Base-by-base conservation (phyloP, 2,113 vertebrate species). In the Vicugna pacos region DNA sequence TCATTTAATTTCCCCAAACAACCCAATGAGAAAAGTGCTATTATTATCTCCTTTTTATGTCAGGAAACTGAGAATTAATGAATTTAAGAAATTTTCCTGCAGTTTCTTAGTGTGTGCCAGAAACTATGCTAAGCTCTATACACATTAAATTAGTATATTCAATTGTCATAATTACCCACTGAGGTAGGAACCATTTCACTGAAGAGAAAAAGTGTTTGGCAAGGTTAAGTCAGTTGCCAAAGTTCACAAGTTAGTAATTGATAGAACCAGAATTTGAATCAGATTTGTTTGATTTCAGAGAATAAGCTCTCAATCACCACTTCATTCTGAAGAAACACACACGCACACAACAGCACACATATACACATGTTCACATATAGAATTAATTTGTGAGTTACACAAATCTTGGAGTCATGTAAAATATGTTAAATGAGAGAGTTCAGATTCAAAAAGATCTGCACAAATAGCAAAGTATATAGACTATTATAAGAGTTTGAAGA, bases 181-280 rank as follows among this genome's bases (percentile, higher is more conserved):
- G 28, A 94, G 35, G 9, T 82, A 65, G 30, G 28, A 67, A 82
- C 52, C 4, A 69, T 79, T 90, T 92, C 65, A 46, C 16, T 19
- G 2, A 80, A 87, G 46, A 65, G 32, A 86, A 96, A 85, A 54
- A 70, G 15, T 69, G 79, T 64, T 80, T 95, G 35, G 15, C 52
- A 84, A 89, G 10, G 19, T 48, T 96, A 88, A 52, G 19, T 83
- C 58, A 95, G 64, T 75, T 70, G 10, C 28, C 84, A 72, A 92
- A 38, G 9, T 13, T 56, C 46, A 90, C 26, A 89, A 86, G 26
- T 10, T 82, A 73, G 24, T 79, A 70, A 87, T 28, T 48, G n/a
- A 35, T 8, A 75, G 54, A 85, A 9, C 3, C 4, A 73, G 56
- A 77, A 86, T 82, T 56, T 77, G 26, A 75, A 56, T 91, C 42